Evolutionary conservation across 2,888 invertebrate genomes (phyloP).

Genomic region (Apodemia duryi): DNA sequence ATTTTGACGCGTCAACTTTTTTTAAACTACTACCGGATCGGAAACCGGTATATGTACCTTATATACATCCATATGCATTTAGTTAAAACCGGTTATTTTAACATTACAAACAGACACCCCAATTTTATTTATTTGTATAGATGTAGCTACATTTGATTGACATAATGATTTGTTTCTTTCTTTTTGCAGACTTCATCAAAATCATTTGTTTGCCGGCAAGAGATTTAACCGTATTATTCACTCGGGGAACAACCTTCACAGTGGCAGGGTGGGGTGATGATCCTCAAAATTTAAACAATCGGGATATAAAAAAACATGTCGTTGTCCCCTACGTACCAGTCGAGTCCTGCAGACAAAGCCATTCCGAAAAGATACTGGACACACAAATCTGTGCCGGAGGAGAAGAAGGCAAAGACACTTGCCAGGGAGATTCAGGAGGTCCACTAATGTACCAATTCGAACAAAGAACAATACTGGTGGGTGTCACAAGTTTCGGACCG

Average conservation of each 20-base stretch:
- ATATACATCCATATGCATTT: too few species aligned
- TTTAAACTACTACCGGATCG: too few species aligned
- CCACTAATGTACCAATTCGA: slow-evolving; percentile 42
- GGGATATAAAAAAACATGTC: slow-evolving; percentile 45
- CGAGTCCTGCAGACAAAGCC: slow-evolving; percentile 31
- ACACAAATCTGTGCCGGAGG: slow-evolving; percentile 54
- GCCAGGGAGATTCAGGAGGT: slow-evolving; percentile 56
- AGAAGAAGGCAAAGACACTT: slow-evolving; percentile 44
- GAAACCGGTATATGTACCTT: too few species aligned
- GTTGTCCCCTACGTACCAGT: slow-evolving; percentile 41
- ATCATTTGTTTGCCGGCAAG: slow-evolving; percentile 49
- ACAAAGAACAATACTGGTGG: slow-evolving; percentile 41
- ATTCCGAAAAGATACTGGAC: slow-evolving; percentile 34
- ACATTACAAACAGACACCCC: too few species aligned
- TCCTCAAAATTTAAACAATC: slow-evolving; percentile 28
- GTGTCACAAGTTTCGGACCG: slow-evolving; percentile 48
- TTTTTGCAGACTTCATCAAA: slow-evolving; percentile 52
- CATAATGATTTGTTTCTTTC: neutral
- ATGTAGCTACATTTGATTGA: neutral
- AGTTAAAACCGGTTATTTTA: too few species aligned
- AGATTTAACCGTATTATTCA: slow-evolving; percentile 27
- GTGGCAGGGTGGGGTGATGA: slow-evolving; percentile 50
- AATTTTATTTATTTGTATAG: slow-evolving; percentile 16
- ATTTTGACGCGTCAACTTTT: too few species aligned
- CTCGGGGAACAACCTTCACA: slow-evolving; percentile 34